Evolutionary conservation across 2,888 invertebrate species (phyloP).

Genomic region (Glomeris marginata): DNA sequence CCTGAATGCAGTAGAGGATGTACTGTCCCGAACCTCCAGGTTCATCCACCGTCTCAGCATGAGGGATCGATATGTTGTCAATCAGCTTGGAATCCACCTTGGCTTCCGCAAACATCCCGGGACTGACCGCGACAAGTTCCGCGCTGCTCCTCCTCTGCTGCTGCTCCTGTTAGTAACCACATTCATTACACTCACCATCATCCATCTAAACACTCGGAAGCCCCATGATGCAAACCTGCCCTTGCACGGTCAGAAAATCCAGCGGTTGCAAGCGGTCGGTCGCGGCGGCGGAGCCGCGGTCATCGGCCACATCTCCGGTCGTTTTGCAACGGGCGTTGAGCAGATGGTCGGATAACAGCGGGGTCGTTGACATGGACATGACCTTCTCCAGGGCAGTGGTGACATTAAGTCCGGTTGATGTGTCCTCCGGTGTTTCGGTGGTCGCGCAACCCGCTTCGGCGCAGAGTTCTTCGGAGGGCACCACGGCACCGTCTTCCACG

Average conservation of each 20-base stretch:
- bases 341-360: slow-evolving; percentile 11
- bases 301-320: neutral
- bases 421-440: neutral
- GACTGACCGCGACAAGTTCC: too few relatives aligned
- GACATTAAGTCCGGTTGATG: neutral
- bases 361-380: slow-evolving; percentile 10
- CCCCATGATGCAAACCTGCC: too few relatives aligned
- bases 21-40: slow-evolving; percentile 22
- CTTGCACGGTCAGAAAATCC: too few relatives aligned
- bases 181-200: too few relatives aligned
- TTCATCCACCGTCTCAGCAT: slow-evolving; percentile 25
- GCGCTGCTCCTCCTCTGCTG: too few relatives aligned
- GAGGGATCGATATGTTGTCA: slow-evolving; percentile 25
- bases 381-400: slow-evolving; percentile 8
- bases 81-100: slow-evolving; percentile 15
- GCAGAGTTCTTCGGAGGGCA: neutral
- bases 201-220: too few relatives aligned
- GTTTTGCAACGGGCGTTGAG: neutral
- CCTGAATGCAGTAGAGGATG: slow-evolving; percentile 28
- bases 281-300: too few relatives aligned
- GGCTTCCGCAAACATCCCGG: too few relatives aligned
- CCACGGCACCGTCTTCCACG: slow-evolving; percentile 4
- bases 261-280: too few relatives aligned
- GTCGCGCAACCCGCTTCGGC: neutral
- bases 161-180: too few relatives aligned